Evolutionary conservation across 2,888 invertebrate genomes (phyloP).

Genomic region (Machimus atricapillus): DNA sequence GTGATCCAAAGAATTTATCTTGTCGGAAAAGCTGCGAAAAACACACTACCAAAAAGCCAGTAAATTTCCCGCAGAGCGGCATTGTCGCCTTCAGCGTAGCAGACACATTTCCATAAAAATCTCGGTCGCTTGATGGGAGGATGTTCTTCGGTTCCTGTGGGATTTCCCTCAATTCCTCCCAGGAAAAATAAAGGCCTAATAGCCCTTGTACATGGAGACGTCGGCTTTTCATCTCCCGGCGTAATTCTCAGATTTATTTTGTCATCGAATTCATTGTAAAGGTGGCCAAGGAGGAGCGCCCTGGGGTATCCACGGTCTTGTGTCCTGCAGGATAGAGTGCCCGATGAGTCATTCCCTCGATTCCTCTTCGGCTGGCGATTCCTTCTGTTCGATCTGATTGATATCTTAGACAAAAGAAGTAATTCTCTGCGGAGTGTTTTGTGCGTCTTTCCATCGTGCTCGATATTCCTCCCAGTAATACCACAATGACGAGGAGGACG

Average conservation of each 20-base stretch:
- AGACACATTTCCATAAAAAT: slow-evolving; percentile 13
- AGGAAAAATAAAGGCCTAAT: neutral
- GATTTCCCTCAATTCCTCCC: neutral
- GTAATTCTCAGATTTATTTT: slow-evolving; percentile 27
- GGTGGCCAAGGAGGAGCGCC: neutral
- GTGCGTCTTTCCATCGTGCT: neutral
- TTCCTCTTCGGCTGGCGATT: neutral
- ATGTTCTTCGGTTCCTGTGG: neutral
- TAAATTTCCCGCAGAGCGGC: neutral
- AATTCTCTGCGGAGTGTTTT: neutral
- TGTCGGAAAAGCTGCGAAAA: neutral
- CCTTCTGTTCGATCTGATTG: slow-evolving; percentile 9
- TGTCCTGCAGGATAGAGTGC: neutral
- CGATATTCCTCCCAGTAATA: neutral
- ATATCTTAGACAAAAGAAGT: slow-evolving; percentile 17
- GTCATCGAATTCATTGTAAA: slow-evolving; percentile 18
- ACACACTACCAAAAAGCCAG: neutral
- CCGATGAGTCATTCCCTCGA: neutral
- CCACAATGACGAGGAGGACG: neutral
- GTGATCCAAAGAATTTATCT: neutral
- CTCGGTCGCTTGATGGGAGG: neutral
- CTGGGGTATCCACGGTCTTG: neutral
- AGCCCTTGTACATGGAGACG: neutral
- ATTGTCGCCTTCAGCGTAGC: neutral
- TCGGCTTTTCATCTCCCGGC: neutral